Conservation (phyloP, 2,113 vertebrate species). For the Oophaga pumilio region DNA sequence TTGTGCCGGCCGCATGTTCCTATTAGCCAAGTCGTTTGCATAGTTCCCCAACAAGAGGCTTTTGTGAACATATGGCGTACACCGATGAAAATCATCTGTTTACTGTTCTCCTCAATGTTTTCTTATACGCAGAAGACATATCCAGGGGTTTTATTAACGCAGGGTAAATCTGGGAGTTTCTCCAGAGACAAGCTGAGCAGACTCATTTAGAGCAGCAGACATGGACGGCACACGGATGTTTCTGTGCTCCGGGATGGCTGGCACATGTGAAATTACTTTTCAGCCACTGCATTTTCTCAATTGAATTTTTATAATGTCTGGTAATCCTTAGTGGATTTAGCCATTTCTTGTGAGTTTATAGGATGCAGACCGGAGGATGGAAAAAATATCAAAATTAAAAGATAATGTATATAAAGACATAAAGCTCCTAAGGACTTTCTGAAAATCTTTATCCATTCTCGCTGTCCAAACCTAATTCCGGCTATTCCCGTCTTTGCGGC, state of each 20-base stretch:
- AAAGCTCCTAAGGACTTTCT: background rate
- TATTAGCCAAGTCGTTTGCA: slow-evolving; percentile 57
- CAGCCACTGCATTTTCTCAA: slow-evolving; percentile 22
- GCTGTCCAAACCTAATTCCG: background rate
- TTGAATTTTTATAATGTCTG: slow-evolving; percentile 34
- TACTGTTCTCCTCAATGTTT: slow-evolving; percentile 68
- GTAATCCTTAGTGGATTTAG: slow-evolving; percentile 38
- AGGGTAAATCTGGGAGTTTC: slow-evolving; percentile 66
- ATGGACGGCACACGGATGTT: slow-evolving; percentile 44
- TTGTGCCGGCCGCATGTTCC: slow-evolving; percentile 57
- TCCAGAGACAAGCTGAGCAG: slow-evolving; percentile 64
- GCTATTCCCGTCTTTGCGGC: no score
- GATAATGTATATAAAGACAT: background rate
- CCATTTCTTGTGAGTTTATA: slow-evolving; percentile 13
- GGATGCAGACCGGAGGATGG: background rate
- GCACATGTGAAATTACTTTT: slow-evolving; percentile 36
- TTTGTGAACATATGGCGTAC: slow-evolving; percentile 66
- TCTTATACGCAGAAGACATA: slow-evolving; percentile 66
- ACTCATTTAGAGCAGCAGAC: slow-evolving; percentile 64
- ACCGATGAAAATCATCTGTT: slow-evolving; percentile 69
- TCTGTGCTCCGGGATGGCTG: slow-evolving; percentile 30
- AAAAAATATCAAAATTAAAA: background rate
- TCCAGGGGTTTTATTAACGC: slow-evolving; percentile 69
- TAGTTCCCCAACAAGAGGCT: slow-evolving; percentile 62
- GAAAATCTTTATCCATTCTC: background rate